Conservation (phyloP, 2,113 vertebrate genomes). For the Tiliqua scincoides region DNA sequence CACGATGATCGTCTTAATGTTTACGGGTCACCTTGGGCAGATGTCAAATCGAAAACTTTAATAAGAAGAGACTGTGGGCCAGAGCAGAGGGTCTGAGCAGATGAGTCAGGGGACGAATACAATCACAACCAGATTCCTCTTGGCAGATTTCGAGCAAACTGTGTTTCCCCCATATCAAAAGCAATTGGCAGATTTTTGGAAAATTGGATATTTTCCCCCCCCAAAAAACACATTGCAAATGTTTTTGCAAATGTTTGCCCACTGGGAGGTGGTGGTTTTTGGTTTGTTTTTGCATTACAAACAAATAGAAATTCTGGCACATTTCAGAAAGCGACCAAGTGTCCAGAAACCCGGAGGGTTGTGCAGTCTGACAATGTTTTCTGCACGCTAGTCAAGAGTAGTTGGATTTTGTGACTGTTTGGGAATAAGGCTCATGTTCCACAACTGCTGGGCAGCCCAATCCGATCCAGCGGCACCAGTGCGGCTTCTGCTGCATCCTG, state of each 20-base stretch:
- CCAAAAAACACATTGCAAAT: not conserved
- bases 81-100: not conserved
- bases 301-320: not conserved
- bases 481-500: no score
- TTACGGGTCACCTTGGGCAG: conserved; percentile 45
- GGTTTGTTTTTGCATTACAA: not conserved
- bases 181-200: not conserved
- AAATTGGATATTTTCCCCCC: not conserved
- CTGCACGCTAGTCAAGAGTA: not conserved
- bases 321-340: not conserved
- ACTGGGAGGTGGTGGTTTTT: no score
- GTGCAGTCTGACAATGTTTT: not conserved
- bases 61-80: conserved; percentile 5
- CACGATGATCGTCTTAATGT: conserved; percentile 24
- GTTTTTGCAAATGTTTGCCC: not conserved
- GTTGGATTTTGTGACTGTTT: no score
- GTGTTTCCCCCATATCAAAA: not conserved
- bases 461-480: no score
- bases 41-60: conserved; percentile 29
- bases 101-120: not conserved
- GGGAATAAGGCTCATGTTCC: no score
- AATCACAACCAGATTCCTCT: not conserved
- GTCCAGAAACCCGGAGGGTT: not conserved
- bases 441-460: no score
- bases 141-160: not conserved